Evolutionary conservation across 2,888 invertebrate species (phyloP), one percentile per base, ranked within the genome.

Genomic region (Dynastes maya): DNA sequence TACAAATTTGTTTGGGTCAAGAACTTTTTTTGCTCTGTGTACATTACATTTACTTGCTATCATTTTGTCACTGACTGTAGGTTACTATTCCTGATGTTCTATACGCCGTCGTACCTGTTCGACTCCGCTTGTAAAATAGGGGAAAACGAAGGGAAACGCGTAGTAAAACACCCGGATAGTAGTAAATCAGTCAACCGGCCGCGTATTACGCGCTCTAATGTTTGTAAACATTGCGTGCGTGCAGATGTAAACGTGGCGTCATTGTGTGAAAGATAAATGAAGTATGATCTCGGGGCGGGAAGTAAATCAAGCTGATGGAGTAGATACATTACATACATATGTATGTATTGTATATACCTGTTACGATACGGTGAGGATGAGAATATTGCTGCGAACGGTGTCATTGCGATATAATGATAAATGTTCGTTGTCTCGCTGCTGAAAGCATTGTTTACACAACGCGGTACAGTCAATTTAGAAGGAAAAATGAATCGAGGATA

Each of bases 151-250:
- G 32, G 13, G 29, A 29, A 63, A 63, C 32, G 13, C 11, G 63
- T 63, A 63, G 29, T 51, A 68, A 67, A 67, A 51, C 51, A 16
- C 11, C 51, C 49, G 49, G 22, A 4, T 22, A 68, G 51, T 51
- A 51, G 68, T 68, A 68, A 68, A 68, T 68, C 68, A 68, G 51
- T 68, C 68, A 68, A 51, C 27, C 68, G 9, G 68, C 27, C 53
- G 49, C 22, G 55, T 22, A 55, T 55, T 29, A 29, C 13, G 65
- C 64, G 64, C 22, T 6, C 40, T 55, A 55, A 51, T 68, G 68
- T 68, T 68, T 68, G 68, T 68, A 68, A 68, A 68, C 51, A 68
- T 49, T 45, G 45, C 45, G 45, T 40, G 65, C 40, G 65, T 40
- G 16, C 65, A 40, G 40, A 65, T 65, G 65, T 65, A 65, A 65